phyloP scores from a whole-genome alignment of 1,140 invertebrate genomes.

The Dendrolimus punctatus region DNA sequence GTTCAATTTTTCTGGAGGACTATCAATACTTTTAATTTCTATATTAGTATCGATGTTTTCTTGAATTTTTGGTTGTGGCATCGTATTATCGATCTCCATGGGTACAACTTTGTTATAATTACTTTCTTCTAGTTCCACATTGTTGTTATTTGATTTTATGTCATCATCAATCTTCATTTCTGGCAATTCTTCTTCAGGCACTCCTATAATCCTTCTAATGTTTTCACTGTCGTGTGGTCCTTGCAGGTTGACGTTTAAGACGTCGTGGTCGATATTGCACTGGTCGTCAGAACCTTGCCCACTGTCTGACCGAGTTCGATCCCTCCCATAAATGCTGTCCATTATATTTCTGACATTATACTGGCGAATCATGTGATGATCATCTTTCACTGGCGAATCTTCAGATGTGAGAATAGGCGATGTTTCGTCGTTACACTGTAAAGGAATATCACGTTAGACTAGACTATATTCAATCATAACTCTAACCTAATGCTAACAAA shows the following conservation, averaged over 20 bases:
- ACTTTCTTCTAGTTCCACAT: conserved; percentile 45
- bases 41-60: conserved; percentile 42
- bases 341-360: conserved; percentile 54
- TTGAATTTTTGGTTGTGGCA: conserved; percentile 44
- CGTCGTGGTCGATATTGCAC: conserved; percentile 50
- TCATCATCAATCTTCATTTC: conserved; percentile 41
- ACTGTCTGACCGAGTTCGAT: conserved; percentile 54
- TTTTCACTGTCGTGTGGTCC: conserved; percentile 50
- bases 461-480: too few species aligned
- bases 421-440: conserved; percentile 55
- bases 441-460: conserved; percentile 12
- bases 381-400: conserved; percentile 61
- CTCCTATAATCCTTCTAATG: conserved; percentile 59
- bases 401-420: conserved; percentile 58
- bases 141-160: conserved; percentile 46
- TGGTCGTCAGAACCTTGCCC: conserved; percentile 62
- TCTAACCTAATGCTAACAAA: not conserved
- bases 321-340: conserved; percentile 53
- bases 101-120: conserved; percentile 53
- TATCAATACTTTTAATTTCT: conserved; percentile 41
- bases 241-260: conserved; percentile 48
- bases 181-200: conserved; percentile 49
- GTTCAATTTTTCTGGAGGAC: conserved; percentile 49
- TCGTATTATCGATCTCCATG: conserved; percentile 60
- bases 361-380: conserved; percentile 34